Base-by-base conservation (phyloP, 2,113 vertebrate species). In the Albula goreensis region DNA sequence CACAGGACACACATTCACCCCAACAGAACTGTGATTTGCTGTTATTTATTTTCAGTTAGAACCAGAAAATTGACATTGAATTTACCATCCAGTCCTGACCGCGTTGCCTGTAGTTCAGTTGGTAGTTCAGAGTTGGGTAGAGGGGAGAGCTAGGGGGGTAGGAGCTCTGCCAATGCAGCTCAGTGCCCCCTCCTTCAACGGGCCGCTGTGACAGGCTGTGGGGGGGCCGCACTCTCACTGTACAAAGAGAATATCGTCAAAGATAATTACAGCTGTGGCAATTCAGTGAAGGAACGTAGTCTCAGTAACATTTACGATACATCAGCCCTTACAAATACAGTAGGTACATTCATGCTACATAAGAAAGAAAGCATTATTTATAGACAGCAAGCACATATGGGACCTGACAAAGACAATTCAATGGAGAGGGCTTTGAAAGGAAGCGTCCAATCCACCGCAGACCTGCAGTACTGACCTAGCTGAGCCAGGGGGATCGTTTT, bases 1-100 rank as follows among this genome's bases (percentile, higher is more conserved):
- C 4, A 77, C 84, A 56, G 6, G 53, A 85, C 50, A 81, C 50
- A 81, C 63, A 81, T 81, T 81, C 63, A 79, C 81, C 82, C 77
- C 50, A 48, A 83, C 56, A 86, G 49, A 86, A 81, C 80, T 50
- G 53, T 56, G 12, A 56, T 56, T 56, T 56, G 53, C 53, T 8
- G 53, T 56, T 56, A 12, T 56, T 6, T 12, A 56, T 56, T 8
- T 56, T 56, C 53, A 52, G 83, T 80, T 12, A 63, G 48, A 53
- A 41, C 79, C 10, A 56, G 41, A 53, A 10, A 41, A 70, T 3
- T 15, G 1, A 25, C 83, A 25, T 7, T 31, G n/a, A 31, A 53
- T 70, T 57, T 78, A 78, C 78, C 31, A 17, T 17, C 80, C 80
- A 86, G 13, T 78, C 41, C 81, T 80, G 78, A 80, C n/a, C 10